Percentiles rank a stretch among this genome's conserved stretches.
Evolutionary conservation across 2,113 vertebrate genomes (phyloP).

Genomic region (Syrmaticus mikado): DNA sequence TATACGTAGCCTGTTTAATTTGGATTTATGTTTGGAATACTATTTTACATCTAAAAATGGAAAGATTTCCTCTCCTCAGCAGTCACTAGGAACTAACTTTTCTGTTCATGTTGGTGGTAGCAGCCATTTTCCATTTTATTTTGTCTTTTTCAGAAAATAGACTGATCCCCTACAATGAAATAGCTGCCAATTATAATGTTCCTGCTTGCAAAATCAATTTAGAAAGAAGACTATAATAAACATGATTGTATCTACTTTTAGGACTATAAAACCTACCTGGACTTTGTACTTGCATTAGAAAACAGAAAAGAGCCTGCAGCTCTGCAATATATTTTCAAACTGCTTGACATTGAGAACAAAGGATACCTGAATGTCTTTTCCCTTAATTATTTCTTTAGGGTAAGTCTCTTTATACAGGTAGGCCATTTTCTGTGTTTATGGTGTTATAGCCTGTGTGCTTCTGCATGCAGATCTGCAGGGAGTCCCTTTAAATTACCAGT

Average conservation of each 20-base stretch:
- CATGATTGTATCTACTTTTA: conserved; percentile 74
- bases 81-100: conserved; percentile 25
- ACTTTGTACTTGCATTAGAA: conserved; percentile 97
- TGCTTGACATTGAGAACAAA: conserved; percentile 97
- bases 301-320: conserved; percentile 98
- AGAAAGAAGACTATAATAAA: conserved; percentile 60
- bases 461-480: conserved; percentile 56
- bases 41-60: background rate
- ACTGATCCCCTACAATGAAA: conserved; percentile 64
- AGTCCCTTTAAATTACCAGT: conserved; percentile 48
- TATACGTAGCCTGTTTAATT: background rate
- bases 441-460: conserved; percentile 49
- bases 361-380: conserved; percentile 96
- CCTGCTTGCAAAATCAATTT: conserved; percentile 74
- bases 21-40: background rate
- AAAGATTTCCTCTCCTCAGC: background rate
- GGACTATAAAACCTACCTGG: conserved; percentile 99
- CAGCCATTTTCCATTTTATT: conserved; percentile 53
- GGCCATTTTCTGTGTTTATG: conserved; percentile 58
- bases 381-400: conserved; percentile 98
- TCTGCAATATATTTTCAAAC: conserved; percentile 96
- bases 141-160: conserved; percentile 60
- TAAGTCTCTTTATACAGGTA: conserved; percentile 78
- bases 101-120: background rate
- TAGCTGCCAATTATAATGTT: conserved; percentile 66